Evolutionary conservation across 2,888 invertebrate genomes (phyloP).

Genomic region (Biston stratarius): DNA sequence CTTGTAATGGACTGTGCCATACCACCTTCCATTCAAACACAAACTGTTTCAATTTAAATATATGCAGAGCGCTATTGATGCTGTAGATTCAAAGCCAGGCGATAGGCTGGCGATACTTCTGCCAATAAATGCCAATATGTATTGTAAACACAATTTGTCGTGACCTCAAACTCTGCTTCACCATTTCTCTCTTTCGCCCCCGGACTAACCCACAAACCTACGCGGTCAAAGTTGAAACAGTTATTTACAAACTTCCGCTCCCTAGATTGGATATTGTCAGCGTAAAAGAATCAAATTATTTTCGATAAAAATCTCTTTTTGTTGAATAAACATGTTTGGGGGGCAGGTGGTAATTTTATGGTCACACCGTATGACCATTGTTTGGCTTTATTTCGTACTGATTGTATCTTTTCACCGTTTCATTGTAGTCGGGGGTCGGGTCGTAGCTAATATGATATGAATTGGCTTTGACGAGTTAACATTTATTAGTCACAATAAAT

Average conservation of each 20-base stretch:
- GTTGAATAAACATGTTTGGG: slow-evolving; percentile 33
- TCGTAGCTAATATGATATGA: slow-evolving; percentile 6
- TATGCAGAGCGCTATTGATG: no score
- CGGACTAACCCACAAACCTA: slow-evolving; percentile 6
- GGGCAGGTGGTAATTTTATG: slow-evolving; percentile 33
- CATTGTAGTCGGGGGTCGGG: slow-evolving; percentile 10
- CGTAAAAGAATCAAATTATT: slow-evolving; percentile 52
- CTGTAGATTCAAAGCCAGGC: no score
- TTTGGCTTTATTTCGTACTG: slow-evolving; percentile 6
- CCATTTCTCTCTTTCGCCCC: slow-evolving; percentile 20
- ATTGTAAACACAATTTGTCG: neutral
- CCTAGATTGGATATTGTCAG: slow-evolving; percentile 31
- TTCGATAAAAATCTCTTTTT: slow-evolving; percentile 42
- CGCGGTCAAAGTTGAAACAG: slow-evolving; percentile 32
- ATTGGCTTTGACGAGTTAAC: neutral
- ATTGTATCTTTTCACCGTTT: slow-evolving; percentile 16
- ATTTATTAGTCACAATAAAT: no score
- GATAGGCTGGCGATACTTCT: no score
- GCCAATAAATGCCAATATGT: no score
- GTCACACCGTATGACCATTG: slow-evolving; percentile 15
- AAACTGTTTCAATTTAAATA: no score
- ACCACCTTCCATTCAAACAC: no score
- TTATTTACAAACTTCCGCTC: slow-evolving; percentile 33
- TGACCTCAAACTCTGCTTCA: slow-evolving; percentile 2
- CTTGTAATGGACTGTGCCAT: no score